Percentiles rank a stretch among this genome's conserved stretches.
Conservation (phyloP, 2,113 vertebrate genomes). For the Nannobrachium achirus region DNA sequence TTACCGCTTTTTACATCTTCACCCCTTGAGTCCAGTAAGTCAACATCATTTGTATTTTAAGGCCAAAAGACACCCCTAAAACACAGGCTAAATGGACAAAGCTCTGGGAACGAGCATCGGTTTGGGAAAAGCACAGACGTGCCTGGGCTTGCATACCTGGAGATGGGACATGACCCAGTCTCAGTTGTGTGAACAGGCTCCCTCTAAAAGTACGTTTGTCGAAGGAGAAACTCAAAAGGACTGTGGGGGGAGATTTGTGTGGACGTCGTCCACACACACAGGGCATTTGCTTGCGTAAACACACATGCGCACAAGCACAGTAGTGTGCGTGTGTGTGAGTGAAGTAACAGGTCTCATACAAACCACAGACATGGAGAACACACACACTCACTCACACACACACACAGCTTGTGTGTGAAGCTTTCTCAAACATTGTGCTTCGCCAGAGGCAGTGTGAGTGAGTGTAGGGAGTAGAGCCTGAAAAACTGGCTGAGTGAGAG, state of each 20-base stretch:
- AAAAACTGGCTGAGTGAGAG: constrained; percentile 34
- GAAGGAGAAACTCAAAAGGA: constrained; percentile 58
- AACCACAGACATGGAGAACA: too few relatives aligned
- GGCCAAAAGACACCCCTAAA: constrained; percentile 19
- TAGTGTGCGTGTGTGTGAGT: constrained; percentile 34
- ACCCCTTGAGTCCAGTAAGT: background rate
- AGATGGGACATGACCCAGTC: constrained; percentile 44
- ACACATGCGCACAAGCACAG: constrained; percentile 49
- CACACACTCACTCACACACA: constrained; percentile 4
- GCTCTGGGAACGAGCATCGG: constrained; percentile 13
- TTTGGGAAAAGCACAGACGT: constrained; percentile 42
- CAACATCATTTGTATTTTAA: background rate
- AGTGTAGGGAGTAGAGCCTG: constrained; percentile 20
- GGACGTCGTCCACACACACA: constrained; percentile 17
- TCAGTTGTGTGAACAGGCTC: constrained; percentile 50
- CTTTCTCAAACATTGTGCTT: constrained; percentile 61
- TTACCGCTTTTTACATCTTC: background rate
- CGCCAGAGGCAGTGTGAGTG: constrained; percentile 50
- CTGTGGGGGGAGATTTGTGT: constrained; percentile 31
- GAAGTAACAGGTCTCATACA: too few relatives aligned
- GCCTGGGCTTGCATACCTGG: constrained; percentile 49
- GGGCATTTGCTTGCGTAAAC: constrained; percentile 45
- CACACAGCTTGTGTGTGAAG: constrained; percentile 17
- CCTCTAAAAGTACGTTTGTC: constrained; percentile 63
- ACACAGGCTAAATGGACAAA: constrained; percentile 21